A percentile compares a stretch with the other conserved stretches of the same genome.
phyloP scores from a whole-genome alignment of 2,888 invertebrate species.

The Gortyna flavago region DNA sequence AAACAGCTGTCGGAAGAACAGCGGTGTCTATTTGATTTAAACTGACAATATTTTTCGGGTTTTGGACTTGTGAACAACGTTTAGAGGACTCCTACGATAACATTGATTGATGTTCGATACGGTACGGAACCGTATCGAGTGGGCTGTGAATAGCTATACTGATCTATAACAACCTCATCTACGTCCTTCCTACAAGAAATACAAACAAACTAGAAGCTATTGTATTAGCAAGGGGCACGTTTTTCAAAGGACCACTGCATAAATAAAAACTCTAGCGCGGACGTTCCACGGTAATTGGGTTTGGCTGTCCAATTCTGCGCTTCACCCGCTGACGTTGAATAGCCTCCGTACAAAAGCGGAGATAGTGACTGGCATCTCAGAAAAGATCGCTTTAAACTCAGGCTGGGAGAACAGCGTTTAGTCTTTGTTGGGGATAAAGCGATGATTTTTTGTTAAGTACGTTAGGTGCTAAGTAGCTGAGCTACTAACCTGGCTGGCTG shows the following conservation, averaged over 20 bases:
- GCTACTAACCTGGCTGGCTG: not conserved
- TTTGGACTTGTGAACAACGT: not conserved
- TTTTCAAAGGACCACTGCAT: conserved; percentile 66
- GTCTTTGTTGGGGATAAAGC: conserved; percentile 19
- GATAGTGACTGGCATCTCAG: conserved; percentile 73
- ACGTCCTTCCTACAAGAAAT: conserved; percentile 12
- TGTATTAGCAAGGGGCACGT: conserved; percentile 53
- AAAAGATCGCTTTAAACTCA: conserved; percentile 68
- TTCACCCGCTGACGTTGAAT: conserved; percentile 66
- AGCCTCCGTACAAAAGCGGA: conserved; percentile 68
- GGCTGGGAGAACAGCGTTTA: conserved; percentile 52
- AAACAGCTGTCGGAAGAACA: not conserved
- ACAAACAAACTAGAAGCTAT: conserved; percentile 51
- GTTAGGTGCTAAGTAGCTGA: conserved; percentile 8
- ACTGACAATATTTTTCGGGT: not conserved
- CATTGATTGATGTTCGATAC: not conserved
- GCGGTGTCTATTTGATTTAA: not conserved
- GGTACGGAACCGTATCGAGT: not conserved
- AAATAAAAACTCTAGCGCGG: conserved; percentile 69
- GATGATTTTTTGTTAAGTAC: conserved; percentile 18
- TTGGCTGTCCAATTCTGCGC: conserved; percentile 73
- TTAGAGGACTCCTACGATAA: not conserved
- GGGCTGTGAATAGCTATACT: not conserved
- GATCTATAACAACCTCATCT: conserved; percentile 8
- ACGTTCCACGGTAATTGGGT: conserved; percentile 72